Evolutionary conservation across 2,797 vertebrate genomes (phyloP), one percentile per base, ranked within the genome.

Genomic region (Valencia hispanica): DNA sequence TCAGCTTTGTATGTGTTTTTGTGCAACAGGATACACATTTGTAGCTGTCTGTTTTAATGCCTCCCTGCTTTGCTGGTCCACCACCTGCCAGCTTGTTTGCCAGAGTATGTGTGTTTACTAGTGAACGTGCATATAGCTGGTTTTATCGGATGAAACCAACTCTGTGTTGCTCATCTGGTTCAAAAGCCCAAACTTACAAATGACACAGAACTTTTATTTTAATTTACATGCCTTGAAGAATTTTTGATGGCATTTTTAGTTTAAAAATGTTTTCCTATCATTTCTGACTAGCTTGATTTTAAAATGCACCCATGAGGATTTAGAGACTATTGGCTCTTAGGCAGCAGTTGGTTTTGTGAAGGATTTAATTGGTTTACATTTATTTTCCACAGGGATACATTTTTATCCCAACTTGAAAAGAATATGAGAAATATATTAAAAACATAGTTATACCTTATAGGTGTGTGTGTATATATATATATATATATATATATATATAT

Each of bases 1-100:
- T 59, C 53, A 72, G 70, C 69, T 66, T 61, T 57, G 12, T 74
- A 66, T 45, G 59, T 61, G 78, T 78, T 20, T 5, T 70, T 69
- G 51, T 77, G 74, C 32, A 47, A 34, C 55, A 2, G 32, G 71
- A 78, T 48, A 30, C 14, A 72, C 77, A 75, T 84, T 72, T 84
- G 68, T 72, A 43, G 6, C 61, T 75, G 66, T 82, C 22, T 68
- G n/a, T 82, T 47, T 80, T 78, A 66, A 77, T 47, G 75, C 72
- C 69, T 87, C 74, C 34, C 68, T 78, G 82, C 55, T 27, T 84
- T 27, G 6, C 61, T 78, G 65, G 77, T 80, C 66, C 39, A 3
- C 77, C 83, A 88, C 86, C 86, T 87, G 79, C 77, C 81, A 81
- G 61, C 73, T 66, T 79, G 74, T 84, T 78, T 84, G 71, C 39